Evolutionary conservation across 2,797 vertebrate species (phyloP).

Genomic region (Poecilia wingei): DNA sequence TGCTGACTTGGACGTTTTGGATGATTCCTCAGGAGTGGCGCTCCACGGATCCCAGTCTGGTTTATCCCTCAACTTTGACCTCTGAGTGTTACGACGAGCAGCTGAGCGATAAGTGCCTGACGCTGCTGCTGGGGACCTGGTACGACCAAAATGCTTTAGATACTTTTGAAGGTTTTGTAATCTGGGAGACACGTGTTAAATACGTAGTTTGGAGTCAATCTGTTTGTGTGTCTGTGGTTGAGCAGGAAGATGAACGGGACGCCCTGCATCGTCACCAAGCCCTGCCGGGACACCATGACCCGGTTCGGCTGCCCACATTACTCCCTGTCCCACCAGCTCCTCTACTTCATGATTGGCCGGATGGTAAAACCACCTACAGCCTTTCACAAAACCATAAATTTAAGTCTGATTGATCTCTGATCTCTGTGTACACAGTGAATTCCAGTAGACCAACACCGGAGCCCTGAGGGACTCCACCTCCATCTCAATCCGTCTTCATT

Average conservation of each 20-base stretch:
- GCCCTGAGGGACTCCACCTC: not conserved
- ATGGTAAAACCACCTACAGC: conserved; percentile 75
- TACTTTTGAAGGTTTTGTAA: rapidly evolving
- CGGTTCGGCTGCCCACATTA: conserved; percentile 82
- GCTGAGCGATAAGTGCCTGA: conserved; percentile 85
- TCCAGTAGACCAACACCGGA: not conserved
- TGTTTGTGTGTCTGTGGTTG: conserved; percentile 19
- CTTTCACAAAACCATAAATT: not conserved
- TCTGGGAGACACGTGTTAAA: not conserved
- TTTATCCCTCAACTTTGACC: conserved; percentile 67
- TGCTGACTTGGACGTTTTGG: conserved; percentile 83
- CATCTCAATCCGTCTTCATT: not conserved
- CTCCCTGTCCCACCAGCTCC: conserved; percentile 88
- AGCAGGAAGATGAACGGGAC: conserved; percentile 81
- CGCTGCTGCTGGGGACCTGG: conserved; percentile 87
- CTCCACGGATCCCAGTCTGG: conserved; percentile 77
- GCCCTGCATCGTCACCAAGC: conserved; percentile 82
- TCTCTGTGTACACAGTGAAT: not conserved
- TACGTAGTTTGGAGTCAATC: too few species aligned
- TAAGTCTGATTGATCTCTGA: not conserved
- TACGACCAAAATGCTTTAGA: conserved; percentile 37
- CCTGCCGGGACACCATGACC: conserved; percentile 84
- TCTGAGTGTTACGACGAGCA: conserved; percentile 82
- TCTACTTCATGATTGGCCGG: conserved; percentile 87
- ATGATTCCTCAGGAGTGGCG: conserved; percentile 77